These are phyloP conservation scores for Sorex fumeus DNA, from an alignment of 2,113 vertebrate species.

Conservation along the genomic window DNA sequence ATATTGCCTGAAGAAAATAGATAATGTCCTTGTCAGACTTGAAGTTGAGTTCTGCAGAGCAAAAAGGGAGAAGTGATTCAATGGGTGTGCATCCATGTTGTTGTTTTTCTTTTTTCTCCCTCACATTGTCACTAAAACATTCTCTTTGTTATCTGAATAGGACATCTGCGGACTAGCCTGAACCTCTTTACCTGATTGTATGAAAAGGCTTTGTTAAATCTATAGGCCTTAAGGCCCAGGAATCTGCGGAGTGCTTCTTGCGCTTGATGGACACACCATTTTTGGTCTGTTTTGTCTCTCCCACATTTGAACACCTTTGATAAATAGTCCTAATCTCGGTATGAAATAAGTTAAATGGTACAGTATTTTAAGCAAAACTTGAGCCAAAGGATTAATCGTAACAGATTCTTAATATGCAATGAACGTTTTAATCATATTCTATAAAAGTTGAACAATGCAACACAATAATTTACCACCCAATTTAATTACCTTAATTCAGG, in stretches of 20 bases:
- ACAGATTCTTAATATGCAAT: constrained; percentile 68
- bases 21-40: constrained; percentile 78
- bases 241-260: constrained; percentile 93
- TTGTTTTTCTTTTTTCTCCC: constrained; percentile 93
- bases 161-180: constrained; percentile 87
- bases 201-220: constrained; percentile 96
- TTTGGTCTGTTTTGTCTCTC: constrained; percentile 93
- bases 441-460: constrained; percentile 42
- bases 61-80: constrained; percentile 90
- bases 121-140: constrained; percentile 97
- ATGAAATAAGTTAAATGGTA: constrained; percentile 59
- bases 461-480: constrained; percentile 2
- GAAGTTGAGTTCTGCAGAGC: constrained; percentile 65
- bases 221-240: constrained; percentile 92
- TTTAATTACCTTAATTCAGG: constrained; percentile 46
- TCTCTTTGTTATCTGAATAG: constrained; percentile 93
- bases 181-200: constrained; percentile 95
- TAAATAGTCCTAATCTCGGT: constrained; percentile 77
- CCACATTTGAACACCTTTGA: constrained; percentile 79
- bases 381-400: constrained; percentile 39
- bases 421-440: constrained; percentile 4
- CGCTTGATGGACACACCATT: constrained; percentile 95
- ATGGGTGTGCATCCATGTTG: constrained; percentile 91
- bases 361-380: constrained; percentile 58
- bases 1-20: constrained; percentile 73